These are phyloP conservation scores for Mesitornis unicolor DNA, from an alignment of 2,113 vertebrate genomes.

Conservation along the genomic window DNA sequence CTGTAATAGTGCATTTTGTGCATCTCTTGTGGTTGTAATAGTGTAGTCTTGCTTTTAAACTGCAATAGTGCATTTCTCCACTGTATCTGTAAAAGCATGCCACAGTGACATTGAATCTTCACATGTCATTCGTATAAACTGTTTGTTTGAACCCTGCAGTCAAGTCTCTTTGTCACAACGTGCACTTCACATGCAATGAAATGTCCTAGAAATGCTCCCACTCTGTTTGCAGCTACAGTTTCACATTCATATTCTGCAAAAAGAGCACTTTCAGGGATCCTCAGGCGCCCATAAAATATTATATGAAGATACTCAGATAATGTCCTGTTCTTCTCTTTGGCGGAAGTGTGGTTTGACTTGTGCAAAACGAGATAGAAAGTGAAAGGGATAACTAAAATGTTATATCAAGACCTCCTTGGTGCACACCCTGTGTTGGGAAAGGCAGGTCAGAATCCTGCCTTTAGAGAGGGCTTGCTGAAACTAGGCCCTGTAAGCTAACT, in stretches of 20 bases:
- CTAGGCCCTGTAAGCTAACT: neutral
- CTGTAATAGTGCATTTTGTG: no score
- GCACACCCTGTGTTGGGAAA: neutral
- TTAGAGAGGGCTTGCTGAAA: neutral
- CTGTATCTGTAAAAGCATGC: no score
- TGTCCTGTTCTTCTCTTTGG: neutral
- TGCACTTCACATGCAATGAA: neutral
- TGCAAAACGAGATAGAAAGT: neutral
- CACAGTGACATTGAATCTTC: no score
- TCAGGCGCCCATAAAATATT: accelerated
- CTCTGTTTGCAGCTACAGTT: neutral
- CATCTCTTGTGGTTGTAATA: no score
- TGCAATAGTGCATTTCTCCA: no score
- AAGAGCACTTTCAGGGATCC: neutral
- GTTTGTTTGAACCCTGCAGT: no score
- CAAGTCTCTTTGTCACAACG: no score
- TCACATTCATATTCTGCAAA: neutral
- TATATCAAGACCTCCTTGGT: neutral
- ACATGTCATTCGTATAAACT: no score
- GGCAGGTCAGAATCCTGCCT: neutral
- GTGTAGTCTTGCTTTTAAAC: no score
- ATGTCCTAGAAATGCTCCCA: neutral
- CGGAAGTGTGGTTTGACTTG: neutral
- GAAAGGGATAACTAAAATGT: neutral
- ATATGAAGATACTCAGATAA: neutral